Evolutionary conservation across 2,113 vertebrate species (phyloP).

Genomic region (Peromyscus polionotus): DNA sequence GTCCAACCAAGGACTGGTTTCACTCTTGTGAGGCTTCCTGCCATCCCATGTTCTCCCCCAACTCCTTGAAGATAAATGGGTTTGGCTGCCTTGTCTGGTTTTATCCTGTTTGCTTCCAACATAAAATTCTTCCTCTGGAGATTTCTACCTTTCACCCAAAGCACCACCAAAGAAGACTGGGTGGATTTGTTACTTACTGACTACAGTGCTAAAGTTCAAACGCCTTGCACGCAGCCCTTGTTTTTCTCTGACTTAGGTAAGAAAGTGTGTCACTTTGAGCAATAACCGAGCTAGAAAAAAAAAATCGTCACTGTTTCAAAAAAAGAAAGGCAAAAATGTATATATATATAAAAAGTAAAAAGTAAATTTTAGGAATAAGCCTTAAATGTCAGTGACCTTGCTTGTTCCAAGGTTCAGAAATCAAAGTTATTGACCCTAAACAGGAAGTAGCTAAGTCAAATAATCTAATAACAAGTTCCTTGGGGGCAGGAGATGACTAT

Average conservation of each 20-base stretch:
- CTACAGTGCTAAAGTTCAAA: background rate
- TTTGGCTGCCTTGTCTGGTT: background rate
- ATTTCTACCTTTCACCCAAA: background rate
- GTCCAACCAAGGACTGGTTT: background rate
- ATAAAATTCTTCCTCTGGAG: constrained; percentile 5
- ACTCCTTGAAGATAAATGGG: background rate
- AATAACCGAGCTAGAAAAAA: background rate
- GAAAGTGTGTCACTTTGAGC: background rate
- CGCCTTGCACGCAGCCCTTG: background rate
- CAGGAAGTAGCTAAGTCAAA: background rate
- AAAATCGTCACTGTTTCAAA: background rate
- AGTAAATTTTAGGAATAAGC: background rate
- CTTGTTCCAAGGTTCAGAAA: background rate
- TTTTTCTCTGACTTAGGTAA: background rate
- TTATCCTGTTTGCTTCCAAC: background rate
- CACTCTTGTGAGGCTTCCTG: background rate
- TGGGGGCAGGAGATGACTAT: background rate
- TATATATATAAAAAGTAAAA: background rate
- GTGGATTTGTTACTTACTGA: background rate
- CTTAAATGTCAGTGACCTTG: background rate
- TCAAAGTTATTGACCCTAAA: background rate
- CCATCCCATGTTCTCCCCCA: background rate
- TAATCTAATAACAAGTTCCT: background rate
- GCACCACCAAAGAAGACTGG: background rate
- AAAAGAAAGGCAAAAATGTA: background rate